phyloP scores from a whole-genome alignment of 2,797 vertebrate species.

The Tauraco hartlaubi region DNA sequence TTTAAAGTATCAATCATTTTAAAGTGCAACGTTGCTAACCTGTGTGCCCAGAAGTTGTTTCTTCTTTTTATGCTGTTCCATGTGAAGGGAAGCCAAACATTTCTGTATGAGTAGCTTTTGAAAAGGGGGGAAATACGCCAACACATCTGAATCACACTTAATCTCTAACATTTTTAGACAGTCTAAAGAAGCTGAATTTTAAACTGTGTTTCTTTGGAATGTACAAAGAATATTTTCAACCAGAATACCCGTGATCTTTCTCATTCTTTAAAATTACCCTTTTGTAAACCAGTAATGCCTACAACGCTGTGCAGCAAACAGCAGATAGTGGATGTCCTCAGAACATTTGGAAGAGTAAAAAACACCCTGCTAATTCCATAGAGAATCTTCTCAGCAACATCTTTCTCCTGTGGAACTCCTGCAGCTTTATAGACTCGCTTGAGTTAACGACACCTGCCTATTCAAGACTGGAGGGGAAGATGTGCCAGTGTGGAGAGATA shows the following conservation, averaged over 20 bases:
- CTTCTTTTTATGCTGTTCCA: background rate
- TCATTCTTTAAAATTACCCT: background rate
- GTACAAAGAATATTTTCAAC: background rate
- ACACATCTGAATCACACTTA: background rate
- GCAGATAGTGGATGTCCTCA: background rate
- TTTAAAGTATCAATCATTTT: background rate
- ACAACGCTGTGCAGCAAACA: background rate
- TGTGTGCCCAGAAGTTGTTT: background rate
- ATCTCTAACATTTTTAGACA: background rate
- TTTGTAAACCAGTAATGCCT: background rate
- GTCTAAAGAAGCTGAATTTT: background rate
- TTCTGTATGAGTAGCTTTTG: background rate
- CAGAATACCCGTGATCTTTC: background rate
- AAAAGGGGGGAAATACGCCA: background rate
- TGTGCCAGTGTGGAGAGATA: background rate
- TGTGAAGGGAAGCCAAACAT: background rate
- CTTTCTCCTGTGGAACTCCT: background rate
- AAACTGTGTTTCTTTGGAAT: background rate
- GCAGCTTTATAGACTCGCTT: background rate
- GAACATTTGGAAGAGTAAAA: background rate
- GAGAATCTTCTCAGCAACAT: background rate
- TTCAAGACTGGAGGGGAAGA: background rate
- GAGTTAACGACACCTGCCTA: background rate
- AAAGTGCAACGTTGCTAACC: background rate
- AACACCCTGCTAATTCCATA: background rate